Conservation (phyloP, 2,113 vertebrate genomes). For the Nipponia nippon region DNA sequence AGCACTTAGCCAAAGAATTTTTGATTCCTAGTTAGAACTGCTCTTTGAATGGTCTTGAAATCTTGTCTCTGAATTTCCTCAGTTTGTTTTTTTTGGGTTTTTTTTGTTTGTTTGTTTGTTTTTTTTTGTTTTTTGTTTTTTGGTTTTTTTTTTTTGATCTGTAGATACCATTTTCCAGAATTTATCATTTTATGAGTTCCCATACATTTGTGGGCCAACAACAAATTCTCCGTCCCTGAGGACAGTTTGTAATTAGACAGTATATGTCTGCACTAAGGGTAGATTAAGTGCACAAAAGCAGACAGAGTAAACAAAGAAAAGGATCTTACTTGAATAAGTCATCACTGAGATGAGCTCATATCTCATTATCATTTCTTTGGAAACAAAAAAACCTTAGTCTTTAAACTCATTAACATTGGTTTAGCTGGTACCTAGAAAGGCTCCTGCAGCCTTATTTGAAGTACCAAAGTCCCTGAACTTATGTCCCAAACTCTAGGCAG, state of each 20-base stretch:
- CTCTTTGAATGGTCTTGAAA: not conserved
- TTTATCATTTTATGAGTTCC: not conserved
- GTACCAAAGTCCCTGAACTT: not conserved
- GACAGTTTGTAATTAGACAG: not conserved
- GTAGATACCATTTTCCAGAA: not conserved
- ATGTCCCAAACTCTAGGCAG: not conserved
- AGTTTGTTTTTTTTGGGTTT: not conserved
- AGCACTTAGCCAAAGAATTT: not conserved
- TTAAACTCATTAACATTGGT: not conserved
- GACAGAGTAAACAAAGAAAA: not conserved
- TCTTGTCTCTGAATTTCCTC: not conserved
- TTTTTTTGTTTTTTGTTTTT: not conserved
- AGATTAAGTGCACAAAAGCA: not conserved
- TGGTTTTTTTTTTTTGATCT: not conserved
- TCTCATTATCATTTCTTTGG: not conserved
- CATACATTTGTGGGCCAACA: not conserved
- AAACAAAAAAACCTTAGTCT: not conserved
- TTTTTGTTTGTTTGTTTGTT: not conserved
- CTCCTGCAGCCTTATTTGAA: not conserved
- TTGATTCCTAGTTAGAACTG: not conserved
- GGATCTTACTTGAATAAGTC: not conserved
- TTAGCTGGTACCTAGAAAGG: not conserved
- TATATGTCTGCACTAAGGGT: not conserved
- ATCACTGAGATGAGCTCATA: not conserved
- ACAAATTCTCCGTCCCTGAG: not conserved